Base-by-base conservation (phyloP, 2,113 vertebrate species). In the Apeltes quadracus region DNA sequence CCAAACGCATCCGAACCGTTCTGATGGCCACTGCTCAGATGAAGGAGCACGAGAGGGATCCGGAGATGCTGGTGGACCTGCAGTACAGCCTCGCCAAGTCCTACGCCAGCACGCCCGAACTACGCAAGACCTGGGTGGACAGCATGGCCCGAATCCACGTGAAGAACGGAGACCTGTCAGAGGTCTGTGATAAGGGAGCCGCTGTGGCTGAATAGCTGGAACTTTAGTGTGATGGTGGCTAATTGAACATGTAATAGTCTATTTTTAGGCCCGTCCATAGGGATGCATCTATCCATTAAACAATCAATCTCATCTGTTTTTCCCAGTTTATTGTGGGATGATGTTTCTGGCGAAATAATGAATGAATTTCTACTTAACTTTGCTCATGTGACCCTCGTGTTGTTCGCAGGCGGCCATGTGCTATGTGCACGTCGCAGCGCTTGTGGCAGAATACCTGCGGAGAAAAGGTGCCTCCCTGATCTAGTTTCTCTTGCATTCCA, bases 121-220 rank as follows among this genome's bases (percentile, higher is more conserved):
- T 99, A 11, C 94, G 98, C 73, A 99, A 99, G 90, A 99, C 98
- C 0, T 99, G 98, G 98, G 89, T 99, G 63, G 98, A 99, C 91
- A 99, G 98, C 92, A 99, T 99, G 97, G 98, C 98, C 29, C 94
- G 96, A 55, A 99, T 99, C 85, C 98, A 99, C 7, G 95, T 99
- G 75, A 99, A 99, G 89, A 98, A 99, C 5, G 97, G 97, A 57
- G 98, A 99, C 87, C 92, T 98, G 23, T 99, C 98, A 0, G 98
- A 99, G 95, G 98, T 96, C 48, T 46, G 84, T 39, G 51, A 8
- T 13, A 3, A 55, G 34, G 50, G 15, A 71, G 3, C 36, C 15
- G 69, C 2, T 68, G 27, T 51, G 55, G 36, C 32, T 59, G 4
- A 71, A 18, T n/a, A 4, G 51, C 22, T 10, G 38, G 53, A 20